phyloP scores from a whole-genome alignment of 2,888 invertebrate genomes.

The Drosophila kambysellisi region DNA sequence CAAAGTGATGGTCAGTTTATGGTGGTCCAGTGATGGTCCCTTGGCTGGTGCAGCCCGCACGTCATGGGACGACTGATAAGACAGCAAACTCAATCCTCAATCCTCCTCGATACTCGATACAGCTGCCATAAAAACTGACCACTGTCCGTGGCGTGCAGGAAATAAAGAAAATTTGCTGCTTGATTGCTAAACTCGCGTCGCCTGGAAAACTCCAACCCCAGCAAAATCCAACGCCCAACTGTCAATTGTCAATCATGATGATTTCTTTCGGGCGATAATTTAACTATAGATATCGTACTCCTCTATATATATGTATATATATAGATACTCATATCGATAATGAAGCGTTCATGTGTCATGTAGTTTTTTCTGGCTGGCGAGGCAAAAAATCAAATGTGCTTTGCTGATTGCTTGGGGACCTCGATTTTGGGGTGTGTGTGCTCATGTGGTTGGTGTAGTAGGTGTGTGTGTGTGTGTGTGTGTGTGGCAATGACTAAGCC shows the following conservation, averaged over 20 bases:
- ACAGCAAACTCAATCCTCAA: slow-evolving; percentile 38
- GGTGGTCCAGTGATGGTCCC: slow-evolving; percentile 56
- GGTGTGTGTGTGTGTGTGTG: slow-evolving; percentile 5
- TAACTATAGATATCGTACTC: slow-evolving; percentile 61
- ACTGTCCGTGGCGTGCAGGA: slow-evolving; percentile 54
- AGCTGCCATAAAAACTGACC: slow-evolving; percentile 77
- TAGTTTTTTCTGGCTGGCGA: slow-evolving; percentile 53
- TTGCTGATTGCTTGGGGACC: slow-evolving; percentile 79
- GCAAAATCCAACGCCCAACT: slow-evolving; percentile 32
- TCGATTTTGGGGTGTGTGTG: slow-evolving; percentile 18
- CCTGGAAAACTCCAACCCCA: slow-evolving; percentile 11
- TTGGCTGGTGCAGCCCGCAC: slow-evolving; percentile 49
- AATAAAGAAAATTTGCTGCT: slow-evolving; percentile 67
- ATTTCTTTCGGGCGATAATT: slow-evolving; percentile 72
- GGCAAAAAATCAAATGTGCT: slow-evolving; percentile 78
- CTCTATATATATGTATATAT: slow-evolving; percentile 11
- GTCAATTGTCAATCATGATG: slow-evolving; percentile 75
- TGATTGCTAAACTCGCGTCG: slow-evolving; percentile 46
- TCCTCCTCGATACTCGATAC: slow-evolving; percentile 24
- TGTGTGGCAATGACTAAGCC: slow-evolving; percentile 41
- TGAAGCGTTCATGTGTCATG: slow-evolving; percentile 57
- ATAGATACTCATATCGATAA: slow-evolving; percentile 59
- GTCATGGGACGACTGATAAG: slow-evolving; percentile 48
- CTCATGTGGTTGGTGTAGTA: not conserved
- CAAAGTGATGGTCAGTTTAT: slow-evolving; percentile 78